phyloP scores from a whole-genome alignment of 2,888 invertebrate species.

The Nemurella pictetii region DNA sequence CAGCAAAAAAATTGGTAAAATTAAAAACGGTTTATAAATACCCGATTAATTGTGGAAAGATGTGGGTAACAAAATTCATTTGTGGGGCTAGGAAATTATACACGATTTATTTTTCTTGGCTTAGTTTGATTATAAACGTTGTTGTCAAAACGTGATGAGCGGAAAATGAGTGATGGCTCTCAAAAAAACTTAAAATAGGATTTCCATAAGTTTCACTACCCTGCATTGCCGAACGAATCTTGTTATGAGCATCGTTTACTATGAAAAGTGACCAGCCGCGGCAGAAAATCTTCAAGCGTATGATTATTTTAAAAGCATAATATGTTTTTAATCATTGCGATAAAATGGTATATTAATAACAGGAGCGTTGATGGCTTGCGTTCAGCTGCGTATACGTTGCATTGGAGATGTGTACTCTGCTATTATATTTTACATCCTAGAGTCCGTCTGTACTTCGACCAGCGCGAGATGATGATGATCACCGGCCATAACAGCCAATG shows the following conservation, averaged over 20 bases:
- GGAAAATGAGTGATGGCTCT: not conserved
- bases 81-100: too few species aligned
- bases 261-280: not conserved
- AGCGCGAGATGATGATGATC: not conserved
- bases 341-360: not conserved
- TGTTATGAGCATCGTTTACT: not conserved
- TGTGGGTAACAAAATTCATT: too few species aligned
- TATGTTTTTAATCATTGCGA: constrained; percentile 5
- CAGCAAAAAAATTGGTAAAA: too few species aligned
- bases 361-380: not conserved
- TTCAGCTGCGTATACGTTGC: not conserved
- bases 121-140: too few species aligned
- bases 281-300: not conserved
- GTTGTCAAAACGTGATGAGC: not conserved
- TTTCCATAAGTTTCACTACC: not conserved
- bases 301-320: not conserved
- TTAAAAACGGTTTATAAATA: too few species aligned
- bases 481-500: not conserved
- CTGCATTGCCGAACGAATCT: not conserved
- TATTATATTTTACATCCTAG: not conserved
- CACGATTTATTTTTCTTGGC: too few species aligned
- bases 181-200: not conserved
- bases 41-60: too few species aligned
- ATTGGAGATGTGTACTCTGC: too few species aligned
- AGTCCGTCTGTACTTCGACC: not conserved